A percentile compares a stretch with the other conserved stretches of the same genome.
These are phyloP conservation scores for Platypus cylindrus DNA, from an alignment of 2,888 invertebrate genomes.

Conservation along the genomic window DNA sequence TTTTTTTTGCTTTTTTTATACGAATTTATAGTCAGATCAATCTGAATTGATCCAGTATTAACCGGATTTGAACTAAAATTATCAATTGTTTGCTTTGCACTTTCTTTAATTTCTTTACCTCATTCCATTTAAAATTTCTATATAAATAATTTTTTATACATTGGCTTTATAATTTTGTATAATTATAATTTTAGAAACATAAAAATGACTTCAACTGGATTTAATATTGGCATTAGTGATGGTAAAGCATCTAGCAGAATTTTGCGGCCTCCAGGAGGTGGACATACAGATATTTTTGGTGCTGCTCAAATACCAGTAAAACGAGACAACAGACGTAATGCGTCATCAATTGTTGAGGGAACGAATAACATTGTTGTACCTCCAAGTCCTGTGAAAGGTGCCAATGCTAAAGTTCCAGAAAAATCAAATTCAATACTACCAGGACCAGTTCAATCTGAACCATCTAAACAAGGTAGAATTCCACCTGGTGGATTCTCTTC, in stretches of 20 bases:
- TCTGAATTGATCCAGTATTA: slow-evolving; percentile 8
- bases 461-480: slow-evolving; percentile 18
- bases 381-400: slow-evolving; percentile 15
- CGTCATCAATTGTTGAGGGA: slow-evolving; percentile 27
- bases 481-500: slow-evolving; percentile 28
- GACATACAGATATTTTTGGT: slow-evolving; percentile 35
- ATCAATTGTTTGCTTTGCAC: too few relatives aligned
- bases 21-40: slow-evolving; percentile 3
- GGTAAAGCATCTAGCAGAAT: slow-evolving; percentile 34
- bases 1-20: background rate
- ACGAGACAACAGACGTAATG: slow-evolving; percentile 23
- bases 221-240: slow-evolving; percentile 24
- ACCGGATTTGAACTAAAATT: slow-evolving; percentile 9
- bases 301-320: slow-evolving; percentile 17
- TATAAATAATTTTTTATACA: slow-evolving; percentile 2
- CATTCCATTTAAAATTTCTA: too few relatives aligned
- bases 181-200: too few relatives aligned
- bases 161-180: background rate
- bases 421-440: background rate
- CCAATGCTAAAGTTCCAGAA: slow-evolving; percentile 8
- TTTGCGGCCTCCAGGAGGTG: slow-evolving; percentile 38
- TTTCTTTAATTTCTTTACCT: background rate
- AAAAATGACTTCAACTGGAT: slow-evolving; percentile 31
- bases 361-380: slow-evolving; percentile 15
- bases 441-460: slow-evolving; percentile 10